These are phyloP conservation scores for Dendrolimus punctatus DNA, from an alignment of 1,140 invertebrate species.

Conservation along the genomic window DNA sequence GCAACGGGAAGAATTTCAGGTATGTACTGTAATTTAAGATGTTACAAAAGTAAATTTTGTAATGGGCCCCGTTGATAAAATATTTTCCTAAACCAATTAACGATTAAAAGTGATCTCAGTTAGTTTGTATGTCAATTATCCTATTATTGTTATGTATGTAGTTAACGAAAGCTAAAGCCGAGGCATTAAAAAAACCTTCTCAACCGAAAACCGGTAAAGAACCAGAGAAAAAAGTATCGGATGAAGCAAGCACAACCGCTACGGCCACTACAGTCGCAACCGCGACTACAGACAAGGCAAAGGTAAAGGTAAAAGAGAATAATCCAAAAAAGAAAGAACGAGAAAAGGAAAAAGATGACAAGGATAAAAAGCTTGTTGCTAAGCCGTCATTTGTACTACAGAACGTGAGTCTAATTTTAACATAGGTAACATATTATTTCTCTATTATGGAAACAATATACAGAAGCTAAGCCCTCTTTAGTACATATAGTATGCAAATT, in stretches of 20 bases:
- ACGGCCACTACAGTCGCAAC: constrained; percentile 9
- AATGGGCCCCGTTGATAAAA: no score
- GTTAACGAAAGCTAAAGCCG: constrained; percentile 62
- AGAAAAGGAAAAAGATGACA: constrained; percentile 29
- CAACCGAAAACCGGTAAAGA: constrained; percentile 39
- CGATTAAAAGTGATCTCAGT: no score
- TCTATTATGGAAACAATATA: no score
- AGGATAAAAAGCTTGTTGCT: constrained; percentile 23
- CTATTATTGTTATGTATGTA: constrained; percentile 10
- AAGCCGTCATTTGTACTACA: constrained; percentile 29
- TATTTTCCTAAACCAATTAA: no score
- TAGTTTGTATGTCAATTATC: neutral
- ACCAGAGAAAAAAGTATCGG: constrained; percentile 34
- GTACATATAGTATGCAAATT: no score
- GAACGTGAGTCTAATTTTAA: neutral
- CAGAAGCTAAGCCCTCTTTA: no score
- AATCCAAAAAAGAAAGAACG: constrained; percentile 10
- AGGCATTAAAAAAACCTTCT: constrained; percentile 58
- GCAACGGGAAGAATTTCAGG: constrained; percentile 76
- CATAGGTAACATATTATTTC: neutral
- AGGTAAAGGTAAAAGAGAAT: constrained; percentile 15
- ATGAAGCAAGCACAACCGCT: constrained; percentile 20
- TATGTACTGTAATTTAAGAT: constrained; percentile 22
- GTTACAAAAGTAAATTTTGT: no score
- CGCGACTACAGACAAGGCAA: constrained; percentile 13